Base-by-base conservation (phyloP, 2,888 invertebrate species). In the Seira ritae region DNA sequence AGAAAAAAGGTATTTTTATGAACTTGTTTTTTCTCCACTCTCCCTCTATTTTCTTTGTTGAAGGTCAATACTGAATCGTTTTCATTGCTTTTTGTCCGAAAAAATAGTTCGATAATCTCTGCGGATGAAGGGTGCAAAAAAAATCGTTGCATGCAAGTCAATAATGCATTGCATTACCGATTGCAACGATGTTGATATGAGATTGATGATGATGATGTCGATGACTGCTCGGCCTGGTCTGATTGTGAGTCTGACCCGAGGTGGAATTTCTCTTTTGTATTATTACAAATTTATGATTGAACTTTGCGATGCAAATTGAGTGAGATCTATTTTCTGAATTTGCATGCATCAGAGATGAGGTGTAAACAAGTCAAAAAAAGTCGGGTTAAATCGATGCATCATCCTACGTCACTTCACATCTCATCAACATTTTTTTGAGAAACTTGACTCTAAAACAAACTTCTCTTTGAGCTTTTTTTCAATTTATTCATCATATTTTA, bases 11-110 rank as follows among this genome's bases (percentile, higher is more conserved):
- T 65, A 24, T 65, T 66, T 24, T 66, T 23, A 19, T 22, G 50
- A 6, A 19, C 50, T 50, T 46, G 20, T 46, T 50, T 70, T 42
- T 8, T 22, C 66, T 66, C 20, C 19, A 17, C 22, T 65, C 31
- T 72, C 79, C 60, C 31, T 72, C 31, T 78, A 31, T 70, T 71
- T 71, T 55, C 55, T 17, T 77, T 46, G 77, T 73, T 80, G 80
- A 80, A 80, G 80, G 80, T 80, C 80, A 80, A 72, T 73, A 60
- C 67, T 65, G 19, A 37, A 15, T 17, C 12, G 4, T 31, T 20
- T 70, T 1, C 20, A 20, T 62, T n/a, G 62, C 62, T 31, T 20
- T 17, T 66, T 20, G 17, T 37, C 74, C 66, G 31, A 23, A 20
- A 75, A 50, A 73, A 73, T 67, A 46, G 67, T 50, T 67, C 75